Base-by-base conservation (phyloP, 2,888 invertebrate genomes). In the Thelaira solivaga region DNA sequence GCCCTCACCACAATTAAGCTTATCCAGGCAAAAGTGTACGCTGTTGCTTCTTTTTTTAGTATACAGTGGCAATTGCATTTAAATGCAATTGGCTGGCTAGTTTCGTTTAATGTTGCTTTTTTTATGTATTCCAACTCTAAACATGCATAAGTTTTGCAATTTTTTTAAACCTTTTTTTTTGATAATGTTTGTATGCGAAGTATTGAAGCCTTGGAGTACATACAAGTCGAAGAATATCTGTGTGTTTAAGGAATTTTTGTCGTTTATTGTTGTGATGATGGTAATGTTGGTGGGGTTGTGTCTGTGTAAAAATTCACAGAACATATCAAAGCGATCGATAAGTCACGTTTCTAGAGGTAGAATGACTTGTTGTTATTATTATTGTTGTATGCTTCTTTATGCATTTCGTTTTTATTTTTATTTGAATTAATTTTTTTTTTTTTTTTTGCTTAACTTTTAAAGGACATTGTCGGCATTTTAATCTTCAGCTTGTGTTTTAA, bases 321-420 rank as follows among this genome's bases (percentile, higher is more conserved):
- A 85, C 87, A 87, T 87, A 87, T 87, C 88, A 86, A 86, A 87
- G 86, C 87, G 85, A 87, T 88, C 88, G 88, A 87, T 87, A 87
- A 87, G 87, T 87, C 87, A 87, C 87, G 87, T 88, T 88, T 88
- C 81, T 78, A 74, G 69, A 76, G 80, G 80, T 67, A 74, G 78
- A 80, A 81, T 80, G 80, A 76, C 77, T 80, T 78, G 71, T 71
- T 67, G 62, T 76, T 68, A 51, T 72, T 81, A 80, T 82, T 61
- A 22, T 61, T 76, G 81, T 72, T 81, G 80, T 74, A 71, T 29
- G 26, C 24, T 26, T 18, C 39, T 71, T 72, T 62, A 36, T 62
- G 36, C 34, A 43, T 62, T 69, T 49, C 31, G 29, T 22, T 39
- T 41, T 11, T 4, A 39, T 22, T 22, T 16, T 31, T 51, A n/a